Percentiles rank a stretch among this genome's conserved stretches.
Evolutionary conservation across 1,140 invertebrate genomes (phyloP).

Genomic region (Tetraneura akinire): DNA sequence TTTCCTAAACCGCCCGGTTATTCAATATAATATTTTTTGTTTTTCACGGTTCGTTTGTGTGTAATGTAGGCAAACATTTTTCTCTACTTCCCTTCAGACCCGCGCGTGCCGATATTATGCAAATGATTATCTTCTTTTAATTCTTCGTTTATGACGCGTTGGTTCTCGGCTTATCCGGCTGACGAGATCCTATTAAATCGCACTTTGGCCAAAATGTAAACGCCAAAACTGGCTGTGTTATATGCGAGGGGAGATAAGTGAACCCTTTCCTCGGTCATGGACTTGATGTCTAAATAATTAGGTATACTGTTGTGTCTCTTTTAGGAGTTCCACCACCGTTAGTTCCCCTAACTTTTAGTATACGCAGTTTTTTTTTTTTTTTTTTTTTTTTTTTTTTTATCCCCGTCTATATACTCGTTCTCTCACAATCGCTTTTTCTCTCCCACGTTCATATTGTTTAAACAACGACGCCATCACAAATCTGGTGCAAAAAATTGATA

Average conservation of each 20-base stretch:
- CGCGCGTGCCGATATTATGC: slow-evolving; percentile 42
- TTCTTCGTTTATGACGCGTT: slow-evolving; percentile 49
- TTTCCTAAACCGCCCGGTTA: neutral
- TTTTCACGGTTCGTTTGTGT: slow-evolving; percentile 15
- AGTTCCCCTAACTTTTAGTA: neutral
- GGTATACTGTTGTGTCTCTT: slow-evolving; percentile 47
- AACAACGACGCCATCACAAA: slow-evolving; percentile 33
- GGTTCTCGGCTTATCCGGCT: slow-evolving; percentile 38
- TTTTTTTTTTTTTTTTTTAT: no score
- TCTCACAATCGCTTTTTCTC: neutral
- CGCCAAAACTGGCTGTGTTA: slow-evolving; percentile 44
- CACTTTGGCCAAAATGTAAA: slow-evolving; percentile 50
- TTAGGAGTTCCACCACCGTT: neutral
- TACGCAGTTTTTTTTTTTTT: no score
- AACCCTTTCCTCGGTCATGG: slow-evolving; percentile 45
- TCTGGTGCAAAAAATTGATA: slow-evolving; percentile 50
- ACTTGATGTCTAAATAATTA: slow-evolving; percentile 51
- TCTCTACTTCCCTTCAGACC: neutral
- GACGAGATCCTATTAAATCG: slow-evolving; percentile 50
- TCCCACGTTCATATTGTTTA: slow-evolving; percentile 24
- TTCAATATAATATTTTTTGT: neutral
- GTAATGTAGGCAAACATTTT: slow-evolving; percentile 30
- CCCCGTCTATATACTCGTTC: neutral
- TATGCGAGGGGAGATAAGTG: slow-evolving; percentile 45
- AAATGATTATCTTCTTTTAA: slow-evolving; percentile 51